These are phyloP conservation scores for Lamproptera curius DNA, from an alignment of 2,888 invertebrate genomes.

Conservation along the genomic window DNA sequence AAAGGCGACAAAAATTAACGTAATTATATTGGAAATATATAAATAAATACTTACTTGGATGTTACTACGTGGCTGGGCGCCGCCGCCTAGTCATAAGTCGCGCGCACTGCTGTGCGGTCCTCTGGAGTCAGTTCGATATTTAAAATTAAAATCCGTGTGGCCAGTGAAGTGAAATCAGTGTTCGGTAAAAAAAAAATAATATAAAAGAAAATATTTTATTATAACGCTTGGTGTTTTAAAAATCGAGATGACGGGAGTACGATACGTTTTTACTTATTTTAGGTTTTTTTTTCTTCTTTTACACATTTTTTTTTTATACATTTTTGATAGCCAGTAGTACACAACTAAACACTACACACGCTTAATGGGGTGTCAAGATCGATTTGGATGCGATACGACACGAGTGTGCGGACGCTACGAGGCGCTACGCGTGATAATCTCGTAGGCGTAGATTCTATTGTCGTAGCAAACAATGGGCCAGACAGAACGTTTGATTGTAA, in stretches of 20 bases:
- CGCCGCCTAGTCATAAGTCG: constrained; percentile 50
- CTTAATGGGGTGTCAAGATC: constrained; percentile 5
- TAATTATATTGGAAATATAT: constrained; percentile 64
- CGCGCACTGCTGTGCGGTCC: constrained; percentile 54
- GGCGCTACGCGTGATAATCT: constrained; percentile 21
- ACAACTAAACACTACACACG: constrained; percentile 29
- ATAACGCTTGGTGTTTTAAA: constrained; percentile 58
- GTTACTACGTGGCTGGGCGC: constrained; percentile 35
- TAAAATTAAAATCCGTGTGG: constrained; percentile 38
- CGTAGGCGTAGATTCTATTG: constrained; percentile 19
- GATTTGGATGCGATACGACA: constrained; percentile 14
- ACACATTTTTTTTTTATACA: constrained; percentile 18
- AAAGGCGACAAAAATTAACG: constrained; percentile 47
- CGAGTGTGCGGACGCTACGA: constrained; percentile 31
- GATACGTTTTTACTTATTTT: constrained; percentile 49
- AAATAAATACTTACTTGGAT: constrained; percentile 48
- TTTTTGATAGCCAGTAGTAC: not conserved
- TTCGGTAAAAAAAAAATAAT: constrained; percentile 36
- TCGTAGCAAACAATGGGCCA: constrained; percentile 19
- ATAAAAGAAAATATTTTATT: constrained; percentile 31
- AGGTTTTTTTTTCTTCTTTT: constrained; percentile 38
- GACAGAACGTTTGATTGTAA: constrained; percentile 16
- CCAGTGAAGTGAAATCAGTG: constrained; percentile 57
- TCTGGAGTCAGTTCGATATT: constrained; percentile 43
- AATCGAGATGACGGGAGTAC: constrained; percentile 58